phyloP scores from a whole-genome alignment of 2,888 invertebrate genomes.

The Chironomus riparius region DNA sequence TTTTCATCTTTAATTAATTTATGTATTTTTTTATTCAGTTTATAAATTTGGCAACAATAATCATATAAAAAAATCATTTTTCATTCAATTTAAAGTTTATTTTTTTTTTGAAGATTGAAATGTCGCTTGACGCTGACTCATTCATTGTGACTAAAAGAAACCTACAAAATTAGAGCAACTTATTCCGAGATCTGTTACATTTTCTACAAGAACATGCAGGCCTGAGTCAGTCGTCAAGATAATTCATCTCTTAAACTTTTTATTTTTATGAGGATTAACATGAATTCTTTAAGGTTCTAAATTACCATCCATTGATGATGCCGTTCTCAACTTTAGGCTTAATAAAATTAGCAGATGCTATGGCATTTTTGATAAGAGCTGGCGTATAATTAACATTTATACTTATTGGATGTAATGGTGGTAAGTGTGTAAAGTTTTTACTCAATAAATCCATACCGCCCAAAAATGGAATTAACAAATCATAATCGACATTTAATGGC shows the following conservation, averaged over 20 bases:
- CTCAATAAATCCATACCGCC: constrained; percentile 52
- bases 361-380: constrained; percentile 32
- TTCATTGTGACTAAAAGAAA: too few relatives aligned
- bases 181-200: too few relatives aligned
- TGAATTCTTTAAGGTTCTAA: background rate
- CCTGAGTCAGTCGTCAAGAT: background rate
- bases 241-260: too few relatives aligned
- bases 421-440: constrained; percentile 44
- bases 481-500: constrained; percentile 71
- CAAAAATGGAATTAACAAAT: constrained; percentile 60
- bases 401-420: constrained; percentile 72
- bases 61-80: background rate
- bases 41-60: constrained; percentile 24
- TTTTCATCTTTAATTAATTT: too few relatives aligned
- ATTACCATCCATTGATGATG: constrained; percentile 40
- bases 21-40: too few relatives aligned
- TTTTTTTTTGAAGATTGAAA: too few relatives aligned
- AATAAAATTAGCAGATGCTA: constrained; percentile 29
- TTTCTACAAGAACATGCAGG: too few relatives aligned
- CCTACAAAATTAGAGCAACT: too few relatives aligned
- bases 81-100: too few relatives aligned
- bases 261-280: background rate
- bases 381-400: constrained; percentile 73
- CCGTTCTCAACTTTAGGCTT: constrained; percentile 37
- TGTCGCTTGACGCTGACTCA: too few relatives aligned